Evolutionary conservation across 92 coral and sea anemone species (phyloP), one percentile per base, ranked within the genome.

Genomic region (Zoanthus sansibaricus): DNA sequence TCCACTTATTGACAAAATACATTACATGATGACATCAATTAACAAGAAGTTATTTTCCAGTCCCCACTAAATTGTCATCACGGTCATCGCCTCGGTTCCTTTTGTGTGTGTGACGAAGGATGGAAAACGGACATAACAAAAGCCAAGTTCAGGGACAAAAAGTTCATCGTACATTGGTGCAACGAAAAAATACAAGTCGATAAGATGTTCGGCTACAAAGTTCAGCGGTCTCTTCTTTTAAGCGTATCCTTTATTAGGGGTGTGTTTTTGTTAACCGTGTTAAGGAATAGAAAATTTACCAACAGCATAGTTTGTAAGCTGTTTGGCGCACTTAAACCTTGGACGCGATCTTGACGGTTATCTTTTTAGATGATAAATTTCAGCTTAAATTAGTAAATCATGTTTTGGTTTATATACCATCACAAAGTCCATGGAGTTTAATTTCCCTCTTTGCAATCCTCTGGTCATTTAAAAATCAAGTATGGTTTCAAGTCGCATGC

Each of bases 101-200:
- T 95, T 75, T 97, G 99, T 86, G 95, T 97, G 55, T 97, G 99
- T 86, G 94, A 97, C 55, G 90, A 89, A 14, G 99, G 99, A 18
- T 97, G 99, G 99, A 96, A 87, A 83, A 97, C 98, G 20, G 98
- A 97, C 68, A 95, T 98, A 10, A 87, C 94, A 58, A 92, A 90
- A 37, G 99, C 92, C 17, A 96, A 98, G 9, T 86, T 84, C 80
- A 93, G 86, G 66, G 93, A 93, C 52, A 86, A 89, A 69, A 89
- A 95, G 71, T 97, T 84, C 73, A 86, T 93, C 46, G 94, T 91
- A 64, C 86, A 97, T 91, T 94, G 98, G 98, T 94, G 98, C 75
- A 94, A 94, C 83, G 76, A 78, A 62, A 87, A 87, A 86, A 88
- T 84, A 62, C 73, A 42, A 5, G 15, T 48, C 52, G 72, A 82